Base-by-base conservation (phyloP, 2,888 invertebrate species). In the Tortrix viridana region DNA sequence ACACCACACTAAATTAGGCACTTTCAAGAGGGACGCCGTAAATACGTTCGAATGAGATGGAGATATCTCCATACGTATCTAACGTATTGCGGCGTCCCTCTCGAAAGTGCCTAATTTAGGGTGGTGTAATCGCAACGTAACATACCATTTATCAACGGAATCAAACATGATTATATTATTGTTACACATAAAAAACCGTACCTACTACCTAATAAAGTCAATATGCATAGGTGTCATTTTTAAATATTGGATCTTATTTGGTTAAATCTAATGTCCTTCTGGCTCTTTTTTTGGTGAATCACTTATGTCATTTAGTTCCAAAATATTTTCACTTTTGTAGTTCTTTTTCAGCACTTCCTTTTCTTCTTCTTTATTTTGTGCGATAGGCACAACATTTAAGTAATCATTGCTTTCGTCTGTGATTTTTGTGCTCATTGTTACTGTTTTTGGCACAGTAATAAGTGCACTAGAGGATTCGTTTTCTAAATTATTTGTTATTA, bases 231-330 rank as follows among this genome's bases (percentile, higher is more conserved):
- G 86, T 86, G 80, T 84, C 82, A 78, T 87, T 85, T 74, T 80
- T 81, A 70, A 74, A 77, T 73, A 84, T 76, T 72, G 84, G 79
- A 76, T 86, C 81, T 69, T 82, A 81, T 78, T 84, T 85, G 73
- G 75, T 83, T 73, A 79, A 73, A 71, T 86, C 84, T 81, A 88
- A 77, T 86, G 87, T 88, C 82, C 89, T 88, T 77, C 82, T 86
- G 73, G 86, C 89, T 86, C 86, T 90, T 67, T 85, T 86, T 89
- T 89, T 79, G 83, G 84, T 56, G 85, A 86, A 84, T 89, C 88
- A 86, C 88, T 90, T 72, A 91, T 90, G 72, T 84, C 84, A 75
- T 91, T 92, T 65, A 88, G 71, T 70, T 84, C 82, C 77, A 83
- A 79, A 71, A 80, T 80, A 62, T 77, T 84, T 74, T 84, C 84